These are phyloP conservation scores for Dendrolimus pini DNA, from an alignment of 2,888 invertebrate genomes.

Conservation along the genomic window DNA sequence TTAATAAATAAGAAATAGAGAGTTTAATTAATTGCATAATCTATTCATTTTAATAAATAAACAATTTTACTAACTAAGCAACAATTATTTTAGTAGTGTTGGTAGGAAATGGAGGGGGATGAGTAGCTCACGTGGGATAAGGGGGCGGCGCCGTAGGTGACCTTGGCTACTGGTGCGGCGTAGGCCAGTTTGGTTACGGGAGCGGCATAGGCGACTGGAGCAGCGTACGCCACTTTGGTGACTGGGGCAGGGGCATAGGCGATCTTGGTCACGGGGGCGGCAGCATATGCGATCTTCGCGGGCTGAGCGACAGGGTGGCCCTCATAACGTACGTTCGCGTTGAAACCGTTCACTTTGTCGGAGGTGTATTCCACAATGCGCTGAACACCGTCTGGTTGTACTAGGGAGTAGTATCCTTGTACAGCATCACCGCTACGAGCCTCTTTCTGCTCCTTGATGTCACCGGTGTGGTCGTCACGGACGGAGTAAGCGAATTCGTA, in stretches of 20 bases:
- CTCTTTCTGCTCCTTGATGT: conserved; percentile 66
- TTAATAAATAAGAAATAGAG: too few species aligned
- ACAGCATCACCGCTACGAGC: conserved; percentile 57
- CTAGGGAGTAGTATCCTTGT: conserved; percentile 63
- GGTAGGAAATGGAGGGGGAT: conserved; percentile 56
- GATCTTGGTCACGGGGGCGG: conserved; percentile 31
- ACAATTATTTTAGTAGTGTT: conserved; percentile 35
- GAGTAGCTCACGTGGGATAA: conserved; percentile 48
- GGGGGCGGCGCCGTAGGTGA: conserved; percentile 28
- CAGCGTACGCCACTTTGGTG: conserved; percentile 23
- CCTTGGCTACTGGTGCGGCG: conserved; percentile 19
- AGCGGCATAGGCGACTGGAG: conserved; percentile 17
- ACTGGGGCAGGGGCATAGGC: conserved; percentile 27
- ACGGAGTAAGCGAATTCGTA: conserved; percentile 66
- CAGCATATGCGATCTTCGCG: conserved; percentile 23
- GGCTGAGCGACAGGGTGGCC: conserved; percentile 40
- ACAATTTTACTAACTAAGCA: conserved; percentile 9
- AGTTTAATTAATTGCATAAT: neutral
- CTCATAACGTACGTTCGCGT: conserved; percentile 62
- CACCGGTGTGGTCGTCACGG: conserved; percentile 58
- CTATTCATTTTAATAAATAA: conserved; percentile 6
- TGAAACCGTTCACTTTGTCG: conserved; percentile 61
- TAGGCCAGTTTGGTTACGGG: conserved; percentile 17
- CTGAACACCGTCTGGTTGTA: conserved; percentile 63
- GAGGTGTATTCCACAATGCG: conserved; percentile 66